phyloP scores from a whole-genome alignment of 2,113 vertebrate species.

The Zosterops pallidus region DNA sequence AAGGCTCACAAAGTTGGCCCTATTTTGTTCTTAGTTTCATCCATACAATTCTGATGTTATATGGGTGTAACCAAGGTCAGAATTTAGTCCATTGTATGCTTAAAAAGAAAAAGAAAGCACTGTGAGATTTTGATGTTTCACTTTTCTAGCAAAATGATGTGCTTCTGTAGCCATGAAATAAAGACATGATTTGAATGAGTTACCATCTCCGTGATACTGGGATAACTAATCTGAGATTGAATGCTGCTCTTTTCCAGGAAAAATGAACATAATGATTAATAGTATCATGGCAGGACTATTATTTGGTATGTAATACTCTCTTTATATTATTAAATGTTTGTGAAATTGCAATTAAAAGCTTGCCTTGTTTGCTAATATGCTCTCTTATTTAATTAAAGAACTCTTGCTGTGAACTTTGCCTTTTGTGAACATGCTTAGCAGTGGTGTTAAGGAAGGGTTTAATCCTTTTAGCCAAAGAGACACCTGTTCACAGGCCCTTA shows the following conservation, averaged over 20 bases:
- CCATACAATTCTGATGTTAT: slow-evolving; percentile 14
- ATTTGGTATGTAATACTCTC: not conserved
- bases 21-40: not conserved
- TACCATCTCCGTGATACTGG: not conserved
- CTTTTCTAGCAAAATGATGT: not conserved
- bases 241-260: not conserved
- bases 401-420: slow-evolving; percentile 3
- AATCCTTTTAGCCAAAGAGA: not conserved
- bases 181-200: slow-evolving; percentile 1
- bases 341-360: slow-evolving; percentile 36
- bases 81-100: slow-evolving; percentile 21
- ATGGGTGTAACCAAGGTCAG: not conserved
- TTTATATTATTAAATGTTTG: slow-evolving; percentile 6
- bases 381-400: not conserved
- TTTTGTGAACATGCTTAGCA: not conserved
- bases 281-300: not conserved
- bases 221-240: not conserved
- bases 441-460: not conserved
- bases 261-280: not conserved
- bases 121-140: not conserved
- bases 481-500: not conserved
- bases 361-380: not conserved
- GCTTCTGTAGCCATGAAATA: not conserved
- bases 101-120: slow-evolving; percentile 6
- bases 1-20: not conserved